Percentiles rank a stretch among this genome's conserved stretches.
Evolutionary conservation across 2,113 vertebrate genomes (phyloP).

Genomic region (Tympanuchus pallidicinctus): DNA sequence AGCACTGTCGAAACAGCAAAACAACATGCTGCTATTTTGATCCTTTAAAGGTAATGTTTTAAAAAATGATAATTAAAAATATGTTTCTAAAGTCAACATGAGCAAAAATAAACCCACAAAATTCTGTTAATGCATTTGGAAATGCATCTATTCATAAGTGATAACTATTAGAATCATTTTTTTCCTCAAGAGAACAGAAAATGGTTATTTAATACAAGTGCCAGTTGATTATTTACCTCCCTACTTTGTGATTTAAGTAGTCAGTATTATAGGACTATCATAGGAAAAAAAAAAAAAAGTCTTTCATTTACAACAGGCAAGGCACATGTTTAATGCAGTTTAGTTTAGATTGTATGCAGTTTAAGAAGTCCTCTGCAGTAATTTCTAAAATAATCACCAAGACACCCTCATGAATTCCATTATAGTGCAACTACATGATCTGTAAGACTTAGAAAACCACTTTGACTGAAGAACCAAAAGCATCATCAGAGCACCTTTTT

Average conservation of each 20-base stretch:
- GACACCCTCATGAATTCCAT: neutral
- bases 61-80: neutral
- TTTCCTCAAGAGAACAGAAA: neutral
- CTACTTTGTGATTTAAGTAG: neutral
- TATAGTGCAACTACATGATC: neutral
- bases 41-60: slow-evolving; percentile 48
- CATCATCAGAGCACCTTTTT: neutral
- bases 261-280: neutral
- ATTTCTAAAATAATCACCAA: neutral
- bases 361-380: neutral
- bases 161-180: neutral
- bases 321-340: neutral
- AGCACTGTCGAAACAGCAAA: slow-evolving; percentile 67
- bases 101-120: neutral
- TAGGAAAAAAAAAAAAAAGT: too few species aligned
- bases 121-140: neutral
- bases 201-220: neutral
- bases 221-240: slow-evolving; percentile 39
- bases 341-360: neutral
- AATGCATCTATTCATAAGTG: neutral
- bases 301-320: neutral
- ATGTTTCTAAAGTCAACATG: slow-evolving; percentile 25
- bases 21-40: slow-evolving; percentile 71
- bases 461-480: neutral
- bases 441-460: neutral